Evolutionary conservation across 2,888 invertebrate species (phyloP), one percentile per base, ranked within the genome.

Genomic region (Stenurella melanura): DNA sequence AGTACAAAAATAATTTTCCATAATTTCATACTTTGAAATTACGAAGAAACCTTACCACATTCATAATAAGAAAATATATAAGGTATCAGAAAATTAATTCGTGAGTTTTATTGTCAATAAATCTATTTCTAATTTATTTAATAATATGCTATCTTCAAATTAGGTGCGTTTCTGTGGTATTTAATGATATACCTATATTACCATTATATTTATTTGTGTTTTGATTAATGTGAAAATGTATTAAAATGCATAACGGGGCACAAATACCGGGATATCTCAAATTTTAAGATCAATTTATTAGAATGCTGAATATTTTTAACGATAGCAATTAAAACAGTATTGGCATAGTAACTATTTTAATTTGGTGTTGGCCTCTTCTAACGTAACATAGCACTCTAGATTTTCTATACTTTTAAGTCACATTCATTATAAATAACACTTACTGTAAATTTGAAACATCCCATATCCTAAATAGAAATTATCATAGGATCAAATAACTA

Each of bases 91-190:
- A 50, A 4, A 1, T 70, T 70, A 70, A 70, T 70, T 70, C 50
- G 70, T 42, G 58, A 21, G 19, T 60, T 61, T 70, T 70, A 70
- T 70, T 70, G 70, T 70, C 70, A 38, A 38, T 50, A 70, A 70
- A 58, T 60, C 70, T 70, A 70, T 58, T 42, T 60, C 70, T 70
- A 70, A 60, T 17, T 17, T 60, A 60, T 50, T 21, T 5, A 69
- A 58, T 58, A 57, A 17, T 30, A 38, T 57, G 57, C 30, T 21
- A 38, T 58, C 21, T 38, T 57, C 42, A 70, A 70, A 42, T 70
- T 70, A 70, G 34, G 69, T 69, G 69, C 38, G 69, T 38, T 42
- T 18, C 34, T 17, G 26, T 68, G 26, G n/a, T 58, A 38, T 58
- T 69, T 17, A 11, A 17, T 56, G 12, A 58, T 38, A 30, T 10